These are phyloP conservation scores for Saguinus midas DNA, from an alignment of 2,113 vertebrate species.

Conservation along the genomic window DNA sequence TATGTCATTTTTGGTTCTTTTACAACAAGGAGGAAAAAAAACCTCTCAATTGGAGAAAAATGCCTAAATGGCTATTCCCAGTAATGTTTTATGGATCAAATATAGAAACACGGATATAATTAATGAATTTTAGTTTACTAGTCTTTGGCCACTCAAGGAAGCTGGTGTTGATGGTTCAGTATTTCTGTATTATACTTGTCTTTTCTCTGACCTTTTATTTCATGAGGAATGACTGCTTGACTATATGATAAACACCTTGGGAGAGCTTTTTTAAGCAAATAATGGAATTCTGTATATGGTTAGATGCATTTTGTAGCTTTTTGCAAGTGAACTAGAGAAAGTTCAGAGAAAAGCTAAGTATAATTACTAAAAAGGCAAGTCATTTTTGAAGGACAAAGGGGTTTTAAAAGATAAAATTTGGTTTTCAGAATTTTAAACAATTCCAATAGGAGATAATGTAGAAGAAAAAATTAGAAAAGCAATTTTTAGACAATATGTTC, in stretches of 20 bases:
- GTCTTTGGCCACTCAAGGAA: neutral
- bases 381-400: neutral
- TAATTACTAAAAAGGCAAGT: constrained; percentile 21
- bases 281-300: neutral
- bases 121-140: constrained; percentile 12
- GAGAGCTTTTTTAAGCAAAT: constrained; percentile 1
- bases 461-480: neutral
- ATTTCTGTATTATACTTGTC: neutral
- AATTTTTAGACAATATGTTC: neutral
- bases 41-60: neutral
- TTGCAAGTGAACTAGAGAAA: neutral
- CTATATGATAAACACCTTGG: neutral
- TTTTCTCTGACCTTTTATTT: constrained; percentile 24
- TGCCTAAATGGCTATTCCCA: neutral
- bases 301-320: constrained; percentile 49
- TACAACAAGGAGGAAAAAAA: neutral
- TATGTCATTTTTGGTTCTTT: constrained; percentile 34
- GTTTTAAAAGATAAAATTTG: constrained; percentile 28
- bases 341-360: neutral
- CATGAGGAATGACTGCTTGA: neutral
- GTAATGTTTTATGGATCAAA: constrained; percentile 16
- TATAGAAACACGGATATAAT: neutral
- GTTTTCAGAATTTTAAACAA: constrained; percentile 8
- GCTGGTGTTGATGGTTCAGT: neutral
- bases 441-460: neutral